Evolutionary conservation across 1,140 invertebrate species (phyloP).

Genomic region (Drosophila pseudoananassae): DNA sequence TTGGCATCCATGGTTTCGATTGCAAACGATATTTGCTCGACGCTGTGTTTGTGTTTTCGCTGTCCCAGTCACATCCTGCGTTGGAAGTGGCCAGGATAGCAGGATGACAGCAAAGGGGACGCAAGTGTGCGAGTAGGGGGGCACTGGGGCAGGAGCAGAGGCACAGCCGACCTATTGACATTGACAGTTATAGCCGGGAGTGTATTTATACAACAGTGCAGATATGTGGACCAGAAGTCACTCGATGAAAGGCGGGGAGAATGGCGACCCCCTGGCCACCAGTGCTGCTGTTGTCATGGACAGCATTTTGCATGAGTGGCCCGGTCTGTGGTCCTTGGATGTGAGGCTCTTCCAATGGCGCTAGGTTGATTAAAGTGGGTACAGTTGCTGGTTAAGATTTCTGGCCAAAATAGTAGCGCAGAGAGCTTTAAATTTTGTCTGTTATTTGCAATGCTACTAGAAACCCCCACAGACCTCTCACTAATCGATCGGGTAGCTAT

Average conservation of each 20-base stretch:
- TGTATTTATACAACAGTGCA: constrained; percentile 64
- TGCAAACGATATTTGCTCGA: constrained; percentile 42
- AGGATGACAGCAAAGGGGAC: not conserved
- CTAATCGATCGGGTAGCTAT: constrained; percentile 37
- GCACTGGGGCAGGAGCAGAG: not conserved
- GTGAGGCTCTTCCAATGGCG: not conserved
- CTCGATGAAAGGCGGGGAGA: not conserved
- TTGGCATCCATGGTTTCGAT: constrained; percentile 45
- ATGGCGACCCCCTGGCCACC: not conserved
- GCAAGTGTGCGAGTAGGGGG: not conserved
- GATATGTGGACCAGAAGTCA: constrained; percentile 44
- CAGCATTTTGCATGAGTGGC: constrained; percentile 47
- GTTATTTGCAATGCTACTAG: no score
- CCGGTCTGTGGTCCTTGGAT: constrained; percentile 7
- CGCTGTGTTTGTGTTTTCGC: constrained; percentile 26
- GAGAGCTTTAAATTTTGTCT: not conserved
- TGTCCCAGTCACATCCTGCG: constrained; percentile 49
- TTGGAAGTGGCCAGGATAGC: constrained; percentile 52
- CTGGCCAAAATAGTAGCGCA: not conserved
- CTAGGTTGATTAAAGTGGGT: constrained; percentile 24
- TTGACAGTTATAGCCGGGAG: constrained; percentile 72
- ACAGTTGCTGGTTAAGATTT: not conserved
- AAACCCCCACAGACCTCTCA: not conserved
- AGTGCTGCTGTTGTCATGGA: constrained; percentile 44
- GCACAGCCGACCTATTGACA: constrained; percentile 58